Evolutionary conservation across 2,113 vertebrate genomes (phyloP).

Genomic region (Athene noctua): DNA sequence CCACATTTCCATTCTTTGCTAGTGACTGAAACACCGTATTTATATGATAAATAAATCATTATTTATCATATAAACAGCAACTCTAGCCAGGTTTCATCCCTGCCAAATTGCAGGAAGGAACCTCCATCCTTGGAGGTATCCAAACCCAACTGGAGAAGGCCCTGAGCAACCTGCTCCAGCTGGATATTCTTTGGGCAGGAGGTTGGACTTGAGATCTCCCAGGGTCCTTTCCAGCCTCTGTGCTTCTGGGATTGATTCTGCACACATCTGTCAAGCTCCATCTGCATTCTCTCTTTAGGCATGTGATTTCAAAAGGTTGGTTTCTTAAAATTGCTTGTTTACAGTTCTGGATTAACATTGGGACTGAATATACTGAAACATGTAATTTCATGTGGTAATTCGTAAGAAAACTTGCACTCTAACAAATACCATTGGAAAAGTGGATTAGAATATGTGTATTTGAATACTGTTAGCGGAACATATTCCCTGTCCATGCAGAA

Average conservation of each 20-base stretch:
- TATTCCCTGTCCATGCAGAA: background rate
- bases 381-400: background rate
- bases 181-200: background rate
- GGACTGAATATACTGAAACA: background rate
- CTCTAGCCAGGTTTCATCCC: background rate
- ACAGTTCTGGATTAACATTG: background rate
- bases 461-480: background rate
- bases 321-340: background rate
- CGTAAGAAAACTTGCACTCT: background rate
- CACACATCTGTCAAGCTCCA: fast-evolving
- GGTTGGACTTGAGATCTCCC: background rate
- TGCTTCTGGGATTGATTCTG: background rate
- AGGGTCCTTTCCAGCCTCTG: background rate
- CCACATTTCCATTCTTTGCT: background rate
- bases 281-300: background rate
- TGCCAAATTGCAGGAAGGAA: background rate
- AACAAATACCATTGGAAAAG: background rate
- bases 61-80: background rate
- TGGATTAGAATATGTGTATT: background rate
- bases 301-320: background rate
- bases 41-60: background rate
- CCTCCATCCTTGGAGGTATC: background rate
- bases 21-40: background rate
- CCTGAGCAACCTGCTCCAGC: background rate
- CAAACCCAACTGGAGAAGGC: background rate